Base-by-base conservation (phyloP, 2,888 invertebrate species). In the Lasioglossum vierecki region DNA sequence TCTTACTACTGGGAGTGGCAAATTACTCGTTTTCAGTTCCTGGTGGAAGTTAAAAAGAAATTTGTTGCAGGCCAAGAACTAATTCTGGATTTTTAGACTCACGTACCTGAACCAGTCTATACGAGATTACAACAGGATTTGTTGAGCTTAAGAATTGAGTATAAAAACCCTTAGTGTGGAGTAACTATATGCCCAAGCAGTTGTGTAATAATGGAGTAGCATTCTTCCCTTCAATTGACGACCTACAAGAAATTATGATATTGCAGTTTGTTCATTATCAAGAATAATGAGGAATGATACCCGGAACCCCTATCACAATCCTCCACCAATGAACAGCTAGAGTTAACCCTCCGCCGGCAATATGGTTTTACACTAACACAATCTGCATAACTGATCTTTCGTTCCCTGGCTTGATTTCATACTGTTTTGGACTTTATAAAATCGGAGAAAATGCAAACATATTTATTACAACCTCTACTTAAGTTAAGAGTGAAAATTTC, bases 301-400 rank as follows among this genome's bases (percentile, higher is more conserved):
- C n/a, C 11, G 11, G 57, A 57, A 57, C 11, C 11, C n/a, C n/a
- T 57, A 57, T n/a, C 57, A 8, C n/a, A 57, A 57, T 57, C 11
- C 57, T 11, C 57, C n/a, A n/a, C 4, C 57, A 57, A n/a, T 57
- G 57, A 57, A 57, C 57, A n/a, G n/a, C 57, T 57, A n/a, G 57
- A 57, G n/a, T 11, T 57, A n/a, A 57, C n/a, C 57, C 57, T n/a
- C 57, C 57, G n/a, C 57, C n/a, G 57, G 57, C 57, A 57, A 57
- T n/a, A 57, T 57, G 57, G 57, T 57, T n/a, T n/a, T 4, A 11
- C 11, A 4, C n/a, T 4, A 11, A 57, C 57, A n/a, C 4, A n/a
- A 57, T 57, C 57, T 11, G 57, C 53, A n/a, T n/a, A 53, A 53
- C 53, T n/a, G 53, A 53, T 53, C 22, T 53, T 3, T n/a, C 53